These are phyloP conservation scores for Euphonia xanthogaster DNA, from an alignment of 2,797 vertebrate genomes.

Conservation along the genomic window DNA sequence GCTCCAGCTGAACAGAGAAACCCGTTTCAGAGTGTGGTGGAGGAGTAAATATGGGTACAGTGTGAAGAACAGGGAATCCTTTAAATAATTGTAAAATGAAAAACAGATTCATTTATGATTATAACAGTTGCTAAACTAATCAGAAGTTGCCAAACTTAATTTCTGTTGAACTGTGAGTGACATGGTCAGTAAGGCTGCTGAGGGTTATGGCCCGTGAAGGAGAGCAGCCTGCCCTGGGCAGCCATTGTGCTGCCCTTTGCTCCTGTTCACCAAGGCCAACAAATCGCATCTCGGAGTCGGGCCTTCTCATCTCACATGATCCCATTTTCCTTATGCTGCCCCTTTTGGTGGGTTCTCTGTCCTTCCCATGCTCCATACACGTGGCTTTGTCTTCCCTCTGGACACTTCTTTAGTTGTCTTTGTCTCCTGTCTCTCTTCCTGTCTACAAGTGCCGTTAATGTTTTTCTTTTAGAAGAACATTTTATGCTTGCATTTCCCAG, in stretches of 20 bases:
- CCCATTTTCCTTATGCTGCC: rapidly evolving
- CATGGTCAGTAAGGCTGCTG: background rate
- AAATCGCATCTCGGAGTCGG: background rate
- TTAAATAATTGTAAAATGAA: background rate
- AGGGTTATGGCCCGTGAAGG: background rate
- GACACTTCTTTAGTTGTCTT: background rate
- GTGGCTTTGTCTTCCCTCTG: background rate
- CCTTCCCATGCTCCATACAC: background rate
- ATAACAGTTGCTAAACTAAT: background rate
- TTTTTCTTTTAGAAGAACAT: background rate
- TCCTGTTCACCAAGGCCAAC: background rate
- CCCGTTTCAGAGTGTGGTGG: rapidly evolving
- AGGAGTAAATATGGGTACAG: background rate
- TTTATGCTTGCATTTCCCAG: background rate
- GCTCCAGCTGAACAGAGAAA: background rate
- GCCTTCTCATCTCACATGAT: background rate
- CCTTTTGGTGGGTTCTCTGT: background rate
- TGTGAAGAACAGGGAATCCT: background rate
- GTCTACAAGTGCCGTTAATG: background rate
- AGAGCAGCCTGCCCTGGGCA: background rate
- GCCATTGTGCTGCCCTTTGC: background rate
- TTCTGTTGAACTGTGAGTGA: background rate
- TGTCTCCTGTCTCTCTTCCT: background rate
- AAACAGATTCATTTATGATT: background rate
- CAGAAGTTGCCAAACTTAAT: background rate